Evolutionary conservation across 1,140 invertebrate species (phyloP).

Genomic region (Chlorops oryzae): DNA sequence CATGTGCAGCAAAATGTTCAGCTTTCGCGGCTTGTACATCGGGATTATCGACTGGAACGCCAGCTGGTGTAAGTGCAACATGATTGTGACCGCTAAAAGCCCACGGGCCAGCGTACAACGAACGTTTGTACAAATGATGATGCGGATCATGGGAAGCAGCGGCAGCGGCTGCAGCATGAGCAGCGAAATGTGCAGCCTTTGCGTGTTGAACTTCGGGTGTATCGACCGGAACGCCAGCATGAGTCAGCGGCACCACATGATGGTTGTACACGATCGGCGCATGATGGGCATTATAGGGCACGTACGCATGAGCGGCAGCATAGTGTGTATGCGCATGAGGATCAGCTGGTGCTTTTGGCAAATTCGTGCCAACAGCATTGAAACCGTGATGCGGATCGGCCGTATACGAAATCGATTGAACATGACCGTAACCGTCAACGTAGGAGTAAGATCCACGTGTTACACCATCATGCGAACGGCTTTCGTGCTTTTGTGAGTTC

Average conservation of each 20-base stretch:
- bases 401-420: constrained; percentile 62
- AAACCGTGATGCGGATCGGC: constrained; percentile 62
- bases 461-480: constrained; percentile 58
- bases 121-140: constrained; percentile 44
- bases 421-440: constrained; percentile 60
- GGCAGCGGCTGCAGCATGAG: constrained; percentile 50
- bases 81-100: constrained; percentile 30
- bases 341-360: constrained; percentile 51
- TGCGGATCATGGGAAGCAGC: constrained; percentile 25
- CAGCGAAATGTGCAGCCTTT: constrained; percentile 54
- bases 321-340: constrained; percentile 28
- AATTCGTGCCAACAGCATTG: constrained; percentile 58
- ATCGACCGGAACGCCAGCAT: constrained; percentile 47
- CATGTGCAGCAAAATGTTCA: constrained; percentile 56
- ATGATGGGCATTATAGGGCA: constrained; percentile 12
- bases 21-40: constrained; percentile 60
- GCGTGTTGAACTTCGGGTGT: constrained; percentile 57
- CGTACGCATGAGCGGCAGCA: constrained; percentile 21
- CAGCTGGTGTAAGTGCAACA: constrained; percentile 52
- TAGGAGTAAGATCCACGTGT: constrained; percentile 65
- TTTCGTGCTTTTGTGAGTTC: constrained; percentile 60
- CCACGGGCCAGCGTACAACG: constrained; percentile 37
- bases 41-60: constrained; percentile 57
- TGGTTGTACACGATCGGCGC: constrained; percentile 20
- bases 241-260: constrained; percentile 39